Evolutionary conservation across 30 jellyfish, hydroid and myxozoan species (phyloP), one percentile per base, ranked within the genome.

Genomic region (Aurelia coerulea): DNA sequence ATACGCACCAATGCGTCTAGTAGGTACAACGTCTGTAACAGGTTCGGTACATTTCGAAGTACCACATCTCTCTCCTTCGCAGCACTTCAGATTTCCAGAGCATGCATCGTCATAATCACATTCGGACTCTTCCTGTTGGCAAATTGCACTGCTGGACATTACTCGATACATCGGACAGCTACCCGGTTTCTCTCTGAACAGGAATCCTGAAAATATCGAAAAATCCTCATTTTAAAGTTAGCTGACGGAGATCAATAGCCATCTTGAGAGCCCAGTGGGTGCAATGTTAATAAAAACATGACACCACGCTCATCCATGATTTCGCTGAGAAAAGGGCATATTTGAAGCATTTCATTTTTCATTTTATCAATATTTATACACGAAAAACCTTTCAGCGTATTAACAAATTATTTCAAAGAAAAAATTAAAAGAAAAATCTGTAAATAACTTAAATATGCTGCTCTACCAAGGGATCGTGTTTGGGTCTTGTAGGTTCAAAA

Each of bases 21-120:
- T 33, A 8, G 64, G 88, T 3, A 16, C 50, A 33, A 29, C 54
- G 10, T 69, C 79, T 14, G 15, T 29, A 17, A 80, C 49, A 5
- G 95, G 86, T 65, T 66, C 77, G 33, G 60, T 68, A 65, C 95
- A 86, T 51, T 79, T 76, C 17, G 85, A 76, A 32, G 19, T 72
- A 58, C 95, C 95, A 79, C 95, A 86, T 60, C 86, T 83, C 62
- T 79, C 78, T 65, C 68, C 90, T 19, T 86, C 95, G 58, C 95
- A 86, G 81, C 95, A 86, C 10, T 86, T 86, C 52, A 76, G 65
- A 32, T 66, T 66, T 12, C 90, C 95, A 10, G 15, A 41, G 52
- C 95, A 86, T n/a, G 18, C 65, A 31, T 31, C 31, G 31, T 86
- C 95, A 4, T 65, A n/a, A 63, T 65, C 39, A 46, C 95, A 86